phyloP scores from a whole-genome alignment of 2,113 vertebrate genomes.

The Sarotherodon lohbergeri region DNA sequence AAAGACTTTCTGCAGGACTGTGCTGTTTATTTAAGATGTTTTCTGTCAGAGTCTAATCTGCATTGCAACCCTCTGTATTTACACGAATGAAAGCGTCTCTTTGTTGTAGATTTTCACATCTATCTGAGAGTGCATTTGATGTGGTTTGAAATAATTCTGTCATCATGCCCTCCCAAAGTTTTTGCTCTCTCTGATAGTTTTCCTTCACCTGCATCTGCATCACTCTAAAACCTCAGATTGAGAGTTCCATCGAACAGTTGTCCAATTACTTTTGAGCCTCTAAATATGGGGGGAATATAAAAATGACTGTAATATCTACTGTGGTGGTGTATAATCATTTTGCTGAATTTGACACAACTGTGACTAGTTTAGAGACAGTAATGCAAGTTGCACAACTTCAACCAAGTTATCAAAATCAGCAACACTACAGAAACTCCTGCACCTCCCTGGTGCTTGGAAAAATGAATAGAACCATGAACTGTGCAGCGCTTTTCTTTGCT shows the following conservation, averaged over 20 bases:
- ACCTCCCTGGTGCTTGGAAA: neutral
- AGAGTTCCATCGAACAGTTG: fast-evolving
- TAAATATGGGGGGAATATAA: neutral
- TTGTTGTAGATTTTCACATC: neutral
- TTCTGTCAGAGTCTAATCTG: neutral
- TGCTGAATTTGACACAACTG: neutral
- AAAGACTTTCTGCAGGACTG: neutral
- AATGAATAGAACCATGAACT: neutral
- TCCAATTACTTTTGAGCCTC: neutral
- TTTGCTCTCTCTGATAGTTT: neutral
- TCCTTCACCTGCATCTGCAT: neutral
- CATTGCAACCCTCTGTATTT: neutral
- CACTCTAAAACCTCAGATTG: fast-evolving
- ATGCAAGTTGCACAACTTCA: neutral
- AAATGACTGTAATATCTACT: neutral
- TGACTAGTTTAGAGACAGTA: fast-evolving
- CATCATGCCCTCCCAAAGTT: fast-evolving
- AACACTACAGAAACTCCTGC: neutral
- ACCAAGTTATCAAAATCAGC: neutral
- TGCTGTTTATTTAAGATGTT: neutral
- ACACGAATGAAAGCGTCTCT: fast-evolving
- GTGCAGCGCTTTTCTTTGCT: neutral
- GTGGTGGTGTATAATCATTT: neutral
- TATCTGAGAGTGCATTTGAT: fast-evolving
- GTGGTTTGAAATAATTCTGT: neutral